phyloP scores from a whole-genome alignment of 2,113 vertebrate species.

The Pomatorhinus ruficollis region DNA sequence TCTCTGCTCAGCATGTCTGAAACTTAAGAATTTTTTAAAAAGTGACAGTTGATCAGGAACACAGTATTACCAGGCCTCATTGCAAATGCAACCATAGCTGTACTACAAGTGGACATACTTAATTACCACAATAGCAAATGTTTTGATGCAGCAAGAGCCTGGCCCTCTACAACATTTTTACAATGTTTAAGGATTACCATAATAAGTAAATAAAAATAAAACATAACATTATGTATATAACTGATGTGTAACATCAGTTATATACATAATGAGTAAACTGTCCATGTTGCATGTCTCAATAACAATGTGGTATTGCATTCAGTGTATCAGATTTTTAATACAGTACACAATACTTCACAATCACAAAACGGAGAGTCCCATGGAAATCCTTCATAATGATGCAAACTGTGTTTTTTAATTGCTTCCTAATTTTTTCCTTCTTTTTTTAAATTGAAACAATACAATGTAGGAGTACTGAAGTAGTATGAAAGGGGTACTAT shows the following conservation, averaged over 20 bases:
- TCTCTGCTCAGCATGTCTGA: not conserved
- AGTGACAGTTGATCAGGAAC: not conserved
- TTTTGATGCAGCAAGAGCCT: not conserved
- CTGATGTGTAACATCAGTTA: not conserved
- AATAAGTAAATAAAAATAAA: not conserved
- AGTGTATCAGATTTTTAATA: not conserved
- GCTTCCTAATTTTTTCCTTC: not conserved
- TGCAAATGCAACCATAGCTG: not conserved
- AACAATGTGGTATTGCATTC: not conserved
- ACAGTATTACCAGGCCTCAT: accelerated
- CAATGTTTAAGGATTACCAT: not conserved
- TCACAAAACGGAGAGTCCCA: not conserved
- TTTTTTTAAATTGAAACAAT: not conserved
- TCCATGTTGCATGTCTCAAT: accelerated
- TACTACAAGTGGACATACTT: not conserved
- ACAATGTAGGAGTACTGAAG: not conserved
- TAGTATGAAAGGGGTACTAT: not conserved
- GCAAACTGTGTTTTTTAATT: not conserved
- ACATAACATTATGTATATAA: not conserved
- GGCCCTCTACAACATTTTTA: not conserved
- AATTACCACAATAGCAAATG: not conserved
- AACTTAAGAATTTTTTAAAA: not conserved
- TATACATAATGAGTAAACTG: not conserved
- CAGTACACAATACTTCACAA: not conserved
- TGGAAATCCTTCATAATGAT: not conserved